A percentile compares a stretch with the other conserved stretches of the same genome.
These are phyloP conservation scores for Gadus macrocephalus DNA, from an alignment of 2,113 vertebrate species.

Conservation along the genomic window DNA sequence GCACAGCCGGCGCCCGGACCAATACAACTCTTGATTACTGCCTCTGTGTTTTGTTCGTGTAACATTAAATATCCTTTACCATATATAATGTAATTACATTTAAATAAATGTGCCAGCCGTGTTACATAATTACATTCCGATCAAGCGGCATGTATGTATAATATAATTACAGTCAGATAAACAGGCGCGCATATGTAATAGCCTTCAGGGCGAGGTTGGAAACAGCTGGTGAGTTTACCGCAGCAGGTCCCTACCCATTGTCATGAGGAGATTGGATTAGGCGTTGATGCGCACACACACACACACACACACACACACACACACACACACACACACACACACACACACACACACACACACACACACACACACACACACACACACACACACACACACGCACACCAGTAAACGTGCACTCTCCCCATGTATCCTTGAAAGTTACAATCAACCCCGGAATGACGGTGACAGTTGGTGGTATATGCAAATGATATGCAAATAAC, in stretches of 20 bases:
- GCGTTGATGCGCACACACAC: slow-evolving; percentile 22
- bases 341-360: slow-evolving; percentile 5
- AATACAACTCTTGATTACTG: slow-evolving; percentile 10
- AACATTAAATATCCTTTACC: slow-evolving; percentile 33
- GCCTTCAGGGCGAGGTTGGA: slow-evolving; percentile 40
- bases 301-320: slow-evolving; percentile 2
- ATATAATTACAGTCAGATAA: slow-evolving; percentile 61
- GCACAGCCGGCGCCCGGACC: slow-evolving; percentile 3
- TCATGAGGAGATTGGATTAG: slow-evolving; percentile 49
- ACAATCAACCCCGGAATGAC: slow-evolving; percentile 49
- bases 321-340: neutral
- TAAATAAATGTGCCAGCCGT: slow-evolving; percentile 38
- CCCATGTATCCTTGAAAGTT: slow-evolving; percentile 42
- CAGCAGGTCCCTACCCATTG: slow-evolving; percentile 38
- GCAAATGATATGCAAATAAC: slow-evolving; percentile 65
- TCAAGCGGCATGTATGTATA: slow-evolving; percentile 49
- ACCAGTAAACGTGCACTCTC: slow-evolving; percentile 12
- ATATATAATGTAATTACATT: slow-evolving; percentile 50
- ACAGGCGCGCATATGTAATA: slow-evolving; percentile 42
- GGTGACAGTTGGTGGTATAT: slow-evolving; percentile 68
- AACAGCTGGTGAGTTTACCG: slow-evolving; percentile 55
- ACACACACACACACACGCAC: neutral
- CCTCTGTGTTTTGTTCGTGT: slow-evolving; percentile 9
- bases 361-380: slow-evolving; percentile 3
- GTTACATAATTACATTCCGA: slow-evolving; percentile 52